Conservation (phyloP, 2,888 invertebrate genomes). For the Disparrhopalites patrizii region DNA sequence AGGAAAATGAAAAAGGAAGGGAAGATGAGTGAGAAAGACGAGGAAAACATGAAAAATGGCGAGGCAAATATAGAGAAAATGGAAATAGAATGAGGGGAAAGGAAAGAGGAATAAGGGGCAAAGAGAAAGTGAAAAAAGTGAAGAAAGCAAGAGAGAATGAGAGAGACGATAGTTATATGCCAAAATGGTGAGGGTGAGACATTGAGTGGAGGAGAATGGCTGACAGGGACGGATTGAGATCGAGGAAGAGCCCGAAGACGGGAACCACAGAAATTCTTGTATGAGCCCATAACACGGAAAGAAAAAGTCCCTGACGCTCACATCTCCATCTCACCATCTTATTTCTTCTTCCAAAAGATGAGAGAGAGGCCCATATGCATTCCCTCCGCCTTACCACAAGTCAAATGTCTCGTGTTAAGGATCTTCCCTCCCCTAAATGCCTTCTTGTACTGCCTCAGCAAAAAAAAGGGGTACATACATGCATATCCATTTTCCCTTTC, state of each 20-base stretch:
- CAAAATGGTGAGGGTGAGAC: not conserved
- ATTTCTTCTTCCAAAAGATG: not conserved
- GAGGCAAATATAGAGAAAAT: not conserved
- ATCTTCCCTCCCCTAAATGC: too few relatives aligned
- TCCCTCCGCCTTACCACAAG: too few relatives aligned
- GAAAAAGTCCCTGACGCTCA: not conserved
- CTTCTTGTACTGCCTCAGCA: too few relatives aligned
- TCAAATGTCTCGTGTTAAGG: too few relatives aligned
- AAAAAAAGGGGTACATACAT: too few relatives aligned
- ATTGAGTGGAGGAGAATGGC: constrained; percentile 14
- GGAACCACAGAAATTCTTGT: not conserved
- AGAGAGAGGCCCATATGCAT: too few relatives aligned
- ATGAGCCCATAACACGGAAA: not conserved
- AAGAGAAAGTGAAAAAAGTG: constrained; percentile 1
- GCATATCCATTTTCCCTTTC: too few relatives aligned
- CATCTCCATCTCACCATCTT: not conserved
- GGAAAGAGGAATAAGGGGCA: not conserved
- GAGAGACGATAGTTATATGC: not conserved
- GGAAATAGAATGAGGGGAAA: not conserved
- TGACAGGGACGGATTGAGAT: constrained; percentile 26
- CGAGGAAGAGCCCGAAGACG: too few relatives aligned
- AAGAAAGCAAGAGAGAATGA: not conserved
- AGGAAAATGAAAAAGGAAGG: not conserved
- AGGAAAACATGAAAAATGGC: not conserved
- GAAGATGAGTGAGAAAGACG: not conserved